Conservation (phyloP, 2,888 invertebrate genomes). For the Sarcophaga subvicina region DNA sequence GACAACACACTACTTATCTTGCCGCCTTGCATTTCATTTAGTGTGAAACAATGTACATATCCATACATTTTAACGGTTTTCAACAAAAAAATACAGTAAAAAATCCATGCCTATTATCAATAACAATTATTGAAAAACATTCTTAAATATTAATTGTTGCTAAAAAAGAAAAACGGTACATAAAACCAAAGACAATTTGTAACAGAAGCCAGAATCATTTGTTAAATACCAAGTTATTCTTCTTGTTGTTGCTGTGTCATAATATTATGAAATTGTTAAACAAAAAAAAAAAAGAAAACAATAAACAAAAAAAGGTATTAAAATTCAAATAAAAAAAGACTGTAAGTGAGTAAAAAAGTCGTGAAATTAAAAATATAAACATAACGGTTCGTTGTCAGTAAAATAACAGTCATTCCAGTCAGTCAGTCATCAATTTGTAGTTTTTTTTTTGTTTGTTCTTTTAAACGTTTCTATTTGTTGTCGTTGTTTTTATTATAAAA, state of each 20-base stretch:
- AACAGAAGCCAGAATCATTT: background rate
- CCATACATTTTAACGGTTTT: too few species aligned
- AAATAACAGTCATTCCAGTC: background rate
- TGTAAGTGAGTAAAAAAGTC: slow-evolving; percentile 39
- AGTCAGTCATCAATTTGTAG: slow-evolving; percentile 49
- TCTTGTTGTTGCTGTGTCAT: slow-evolving; percentile 8
- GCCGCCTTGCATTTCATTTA: too few species aligned
- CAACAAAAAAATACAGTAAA: too few species aligned
- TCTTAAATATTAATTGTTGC: too few species aligned
- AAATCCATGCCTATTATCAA: too few species aligned
- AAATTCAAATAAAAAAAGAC: slow-evolving; percentile 3
- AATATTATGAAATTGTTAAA: slow-evolving; percentile 21
- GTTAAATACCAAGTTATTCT: background rate
- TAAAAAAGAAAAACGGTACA: background rate
- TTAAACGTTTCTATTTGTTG: background rate
- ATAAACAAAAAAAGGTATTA: background rate
- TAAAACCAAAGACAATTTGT: background rate
- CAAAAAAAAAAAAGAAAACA: slow-evolving; percentile 3
- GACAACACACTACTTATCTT: too few species aligned
- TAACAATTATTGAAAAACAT: too few species aligned
- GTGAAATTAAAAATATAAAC: slow-evolving; percentile 25
- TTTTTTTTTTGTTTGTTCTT: slow-evolving; percentile 18
- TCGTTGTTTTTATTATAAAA: slow-evolving; percentile 10
- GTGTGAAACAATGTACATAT: too few species aligned
- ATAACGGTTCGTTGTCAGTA: slow-evolving; percentile 37